A percentile compares a stretch with the other conserved stretches of the same genome.
phyloP scores from a whole-genome alignment of 2,113 vertebrate genomes.

The Murina feae region DNA sequence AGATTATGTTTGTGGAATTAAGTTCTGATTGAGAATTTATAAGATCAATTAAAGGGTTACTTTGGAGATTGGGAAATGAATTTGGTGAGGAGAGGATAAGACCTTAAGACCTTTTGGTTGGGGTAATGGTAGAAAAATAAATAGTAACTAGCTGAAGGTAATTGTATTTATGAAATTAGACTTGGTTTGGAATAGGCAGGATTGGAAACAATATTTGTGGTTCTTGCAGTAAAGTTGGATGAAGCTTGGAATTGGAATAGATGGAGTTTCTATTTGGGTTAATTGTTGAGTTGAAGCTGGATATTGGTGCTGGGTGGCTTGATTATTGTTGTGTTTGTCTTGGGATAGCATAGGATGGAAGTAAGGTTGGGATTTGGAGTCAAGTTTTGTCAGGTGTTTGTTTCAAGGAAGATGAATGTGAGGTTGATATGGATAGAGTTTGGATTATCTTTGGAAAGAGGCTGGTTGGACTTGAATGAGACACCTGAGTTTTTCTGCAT shows the following conservation, averaged over 20 bases:
- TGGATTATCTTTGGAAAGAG: neutral
- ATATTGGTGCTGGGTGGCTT: neutral
- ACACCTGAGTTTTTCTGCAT: neutral
- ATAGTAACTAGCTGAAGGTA: neutral
- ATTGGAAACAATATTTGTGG: neutral
- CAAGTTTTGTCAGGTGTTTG: neutral
- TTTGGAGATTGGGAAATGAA: neutral
- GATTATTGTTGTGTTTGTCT: neutral
- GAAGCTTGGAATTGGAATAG: neutral
- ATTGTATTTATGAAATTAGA: neutral
- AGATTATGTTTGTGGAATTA: neutral
- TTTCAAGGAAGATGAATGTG: neutral
- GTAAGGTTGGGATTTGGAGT: neutral
- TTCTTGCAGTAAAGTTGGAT: neutral
- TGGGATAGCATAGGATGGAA: neutral
- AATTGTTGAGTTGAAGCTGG: neutral
- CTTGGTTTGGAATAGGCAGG: neutral
- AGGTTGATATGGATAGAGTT: neutral
- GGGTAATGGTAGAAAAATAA: neutral
- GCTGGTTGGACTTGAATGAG: neutral
- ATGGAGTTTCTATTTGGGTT: neutral
- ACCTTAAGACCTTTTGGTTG: neutral
- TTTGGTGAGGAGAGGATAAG: neutral
- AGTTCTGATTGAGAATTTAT: neutral
- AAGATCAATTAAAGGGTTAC: neutral